phyloP scores from a whole-genome alignment of 2,113 vertebrate species.

The Callipepla squamata region DNA sequence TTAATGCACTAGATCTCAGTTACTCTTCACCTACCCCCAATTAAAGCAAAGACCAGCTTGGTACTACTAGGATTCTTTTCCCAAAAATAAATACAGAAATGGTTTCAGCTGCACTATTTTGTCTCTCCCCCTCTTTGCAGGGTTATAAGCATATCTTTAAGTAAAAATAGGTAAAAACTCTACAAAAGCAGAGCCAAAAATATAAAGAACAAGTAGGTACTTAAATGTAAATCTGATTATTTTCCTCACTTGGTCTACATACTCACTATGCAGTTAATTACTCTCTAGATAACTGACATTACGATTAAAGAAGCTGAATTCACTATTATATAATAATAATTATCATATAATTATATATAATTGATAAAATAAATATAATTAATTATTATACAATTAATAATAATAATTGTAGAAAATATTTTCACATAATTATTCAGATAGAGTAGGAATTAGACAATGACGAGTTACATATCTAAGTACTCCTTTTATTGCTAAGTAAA shows the following conservation, averaged over 20 bases:
- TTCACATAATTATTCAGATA: background rate
- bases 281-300: constrained; percentile 32
- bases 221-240: background rate
- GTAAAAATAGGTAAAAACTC: background rate
- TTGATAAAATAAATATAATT: too few relatives aligned
- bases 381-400: too few relatives aligned
- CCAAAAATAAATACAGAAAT: background rate
- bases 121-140: background rate
- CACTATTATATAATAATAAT: background rate
- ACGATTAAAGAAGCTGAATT: constrained; percentile 39
- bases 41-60: background rate
- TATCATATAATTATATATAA: too few relatives aligned
- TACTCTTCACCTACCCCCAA: background rate
- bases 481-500: constrained; percentile 15
- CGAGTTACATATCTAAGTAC: background rate
- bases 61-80: background rate
- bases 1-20: background rate
- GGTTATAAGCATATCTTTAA: background rate
- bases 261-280: constrained; percentile 4
- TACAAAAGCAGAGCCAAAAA: background rate
- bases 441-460: background rate
- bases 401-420: constrained; percentile 12
- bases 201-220: background rate
- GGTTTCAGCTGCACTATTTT: background rate
- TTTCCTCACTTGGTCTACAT: background rate